These are phyloP conservation scores for Ambastaia sidthimunki DNA, from an alignment of 2,797 vertebrate genomes.

Conservation along the genomic window DNA sequence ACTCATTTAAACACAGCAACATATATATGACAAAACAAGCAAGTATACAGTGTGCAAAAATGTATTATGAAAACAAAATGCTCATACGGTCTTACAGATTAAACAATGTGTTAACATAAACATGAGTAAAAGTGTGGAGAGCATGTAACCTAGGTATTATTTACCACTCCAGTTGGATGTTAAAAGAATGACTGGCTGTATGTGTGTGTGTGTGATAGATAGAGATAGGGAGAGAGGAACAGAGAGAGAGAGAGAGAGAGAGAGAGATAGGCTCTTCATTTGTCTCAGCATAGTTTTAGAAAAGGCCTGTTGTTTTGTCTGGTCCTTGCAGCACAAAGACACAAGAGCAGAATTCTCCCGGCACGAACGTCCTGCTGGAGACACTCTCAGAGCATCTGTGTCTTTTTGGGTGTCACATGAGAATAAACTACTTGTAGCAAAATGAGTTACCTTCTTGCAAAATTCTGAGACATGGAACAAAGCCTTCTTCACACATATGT, in stretches of 20 bases:
- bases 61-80: background rate
- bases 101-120: background rate
- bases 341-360: background rate
- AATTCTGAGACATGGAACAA: background rate
- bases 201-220: background rate
- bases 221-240: no score
- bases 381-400: background rate
- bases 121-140: background rate
- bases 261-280: background rate
- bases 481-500: background rate
- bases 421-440: constrained; percentile 8
- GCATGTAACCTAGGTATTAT: background rate
- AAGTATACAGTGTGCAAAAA: background rate
- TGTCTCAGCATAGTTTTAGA: constrained; percentile 1
- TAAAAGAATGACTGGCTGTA: background rate
- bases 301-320: constrained; percentile 13
- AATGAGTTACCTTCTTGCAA: background rate
- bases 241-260: background rate
- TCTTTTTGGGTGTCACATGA: constrained; percentile 23
- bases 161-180: constrained; percentile 1
- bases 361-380: background rate
- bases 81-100: background rate
- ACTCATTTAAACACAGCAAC: background rate
- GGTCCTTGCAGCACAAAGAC: constrained; percentile 3
- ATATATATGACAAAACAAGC: background rate